These are phyloP conservation scores for Spodoptera littoralis DNA, from an alignment of 2,888 invertebrate genomes.

Conservation along the genomic window DNA sequence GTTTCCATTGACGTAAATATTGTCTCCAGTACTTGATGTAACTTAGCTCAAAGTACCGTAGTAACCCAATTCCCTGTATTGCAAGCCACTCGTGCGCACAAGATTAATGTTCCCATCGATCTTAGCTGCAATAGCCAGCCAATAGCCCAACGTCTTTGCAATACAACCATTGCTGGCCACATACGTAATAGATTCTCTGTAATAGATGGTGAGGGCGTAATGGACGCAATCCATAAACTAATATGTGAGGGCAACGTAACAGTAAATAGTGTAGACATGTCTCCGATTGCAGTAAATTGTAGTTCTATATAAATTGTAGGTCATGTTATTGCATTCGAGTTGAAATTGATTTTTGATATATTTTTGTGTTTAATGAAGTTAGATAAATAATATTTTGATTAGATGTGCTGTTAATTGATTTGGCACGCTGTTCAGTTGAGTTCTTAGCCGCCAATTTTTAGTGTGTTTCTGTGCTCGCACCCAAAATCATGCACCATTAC, in stretches of 20 bases:
- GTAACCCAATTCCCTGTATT: conserved; percentile 46
- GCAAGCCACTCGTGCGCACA: conserved; percentile 31
- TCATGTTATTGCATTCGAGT: conserved; percentile 16
- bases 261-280: conserved; percentile 43
- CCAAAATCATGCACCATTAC: not conserved
- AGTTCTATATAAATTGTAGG: conserved; percentile 25
- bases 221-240: conserved; percentile 19
- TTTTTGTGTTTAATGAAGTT: not conserved
- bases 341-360: not conserved
- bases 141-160: conserved; percentile 14
- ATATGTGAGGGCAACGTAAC: conserved; percentile 40
- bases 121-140: conserved; percentile 6
- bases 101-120: conserved; percentile 52
- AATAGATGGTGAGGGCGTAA: conserved; percentile 4
- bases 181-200: not conserved
- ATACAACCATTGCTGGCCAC: conserved; percentile 14
- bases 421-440: too few relatives aligned
- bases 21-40: too few relatives aligned
- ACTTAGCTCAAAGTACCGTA: conserved; percentile 25
- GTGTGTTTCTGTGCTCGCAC: not conserved
- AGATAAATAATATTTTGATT: not conserved
- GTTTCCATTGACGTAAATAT: too few relatives aligned
- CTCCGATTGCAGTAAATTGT: conserved; percentile 26
- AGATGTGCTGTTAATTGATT: too few relatives aligned
- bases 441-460: not conserved